phyloP scores from a whole-genome alignment of 1,140 invertebrate genomes.

The Lasaia peninsularis region DNA sequence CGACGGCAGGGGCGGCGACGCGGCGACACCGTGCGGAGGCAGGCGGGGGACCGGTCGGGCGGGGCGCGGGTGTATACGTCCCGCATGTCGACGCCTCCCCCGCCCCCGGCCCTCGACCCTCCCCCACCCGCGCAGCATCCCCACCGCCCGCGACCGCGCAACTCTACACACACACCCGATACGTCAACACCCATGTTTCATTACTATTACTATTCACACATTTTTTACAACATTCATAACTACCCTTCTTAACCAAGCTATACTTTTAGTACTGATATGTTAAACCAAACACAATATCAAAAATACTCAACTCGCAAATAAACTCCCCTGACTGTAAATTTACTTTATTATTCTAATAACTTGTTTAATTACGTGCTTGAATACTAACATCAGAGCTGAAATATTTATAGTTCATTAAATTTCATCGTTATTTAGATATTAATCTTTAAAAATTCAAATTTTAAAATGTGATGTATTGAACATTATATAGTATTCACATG shows the following conservation, averaged over 20 bases:
- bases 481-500: too few species aligned
- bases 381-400: too few species aligned
- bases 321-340: too few species aligned
- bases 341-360: too few species aligned
- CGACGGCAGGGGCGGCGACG: constrained; percentile 25
- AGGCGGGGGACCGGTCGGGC: constrained; percentile 56
- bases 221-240: not conserved
- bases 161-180: constrained; percentile 36
- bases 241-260: too few species aligned
- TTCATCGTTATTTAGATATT: too few species aligned
- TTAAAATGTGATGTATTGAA: too few species aligned
- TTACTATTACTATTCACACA: not conserved
- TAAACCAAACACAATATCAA: not conserved
- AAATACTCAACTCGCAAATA: too few species aligned
- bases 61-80: constrained; percentile 31
- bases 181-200: not conserved
- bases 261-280: not conserved
- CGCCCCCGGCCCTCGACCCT: constrained; percentile 46
- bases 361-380: too few species aligned
- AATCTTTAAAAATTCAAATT: too few species aligned
- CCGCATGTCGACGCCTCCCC: constrained; percentile 29
- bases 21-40: constrained; percentile 49
- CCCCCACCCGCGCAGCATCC: constrained; percentile 59
- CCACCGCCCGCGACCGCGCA: constrained; percentile 55
- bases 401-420: too few species aligned